A percentile compares a stretch with the other conserved stretches of the same genome.
These are phyloP conservation scores for Spea hammondii DNA, from an alignment of 2,797 vertebrate species.

Conservation along the genomic window DNA sequence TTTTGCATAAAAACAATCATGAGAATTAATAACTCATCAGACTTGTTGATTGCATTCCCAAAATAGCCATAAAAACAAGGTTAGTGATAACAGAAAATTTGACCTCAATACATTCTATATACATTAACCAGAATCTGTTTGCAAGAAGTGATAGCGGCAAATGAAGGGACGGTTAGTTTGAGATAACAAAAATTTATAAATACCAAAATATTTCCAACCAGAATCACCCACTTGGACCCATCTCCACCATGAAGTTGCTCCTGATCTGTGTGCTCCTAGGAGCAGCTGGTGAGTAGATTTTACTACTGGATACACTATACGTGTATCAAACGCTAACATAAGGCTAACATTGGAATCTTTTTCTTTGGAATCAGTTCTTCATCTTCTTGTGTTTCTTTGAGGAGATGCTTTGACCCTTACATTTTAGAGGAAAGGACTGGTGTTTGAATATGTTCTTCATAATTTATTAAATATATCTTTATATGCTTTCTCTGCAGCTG, in stretches of 20 bases:
- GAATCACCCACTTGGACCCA: too few relatives aligned
- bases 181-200: background rate
- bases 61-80: background rate
- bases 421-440: too few relatives aligned
- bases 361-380: too few relatives aligned
- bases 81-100: background rate
- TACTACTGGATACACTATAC: too few relatives aligned
- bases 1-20: too few relatives aligned
- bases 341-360: too few relatives aligned
- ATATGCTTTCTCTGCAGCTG: constrained; percentile 57
- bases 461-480: too few relatives aligned
- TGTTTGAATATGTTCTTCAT: too few relatives aligned
- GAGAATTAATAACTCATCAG: too few relatives aligned
- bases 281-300: constrained; percentile 23
- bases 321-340: too few relatives aligned
- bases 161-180: background rate
- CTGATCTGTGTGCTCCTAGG: constrained; percentile 52
- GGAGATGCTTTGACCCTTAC: too few relatives aligned
- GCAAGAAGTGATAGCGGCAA: background rate
- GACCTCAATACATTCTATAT: background rate
- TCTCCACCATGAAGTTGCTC: constrained; percentile 57
- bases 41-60: background rate
- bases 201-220: background rate
- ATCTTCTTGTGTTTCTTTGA: too few relatives aligned
- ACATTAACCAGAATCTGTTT: background rate